These are phyloP conservation scores for Apotomis capreana DNA, from an alignment of 2,888 invertebrate genomes.

Conservation along the genomic window DNA sequence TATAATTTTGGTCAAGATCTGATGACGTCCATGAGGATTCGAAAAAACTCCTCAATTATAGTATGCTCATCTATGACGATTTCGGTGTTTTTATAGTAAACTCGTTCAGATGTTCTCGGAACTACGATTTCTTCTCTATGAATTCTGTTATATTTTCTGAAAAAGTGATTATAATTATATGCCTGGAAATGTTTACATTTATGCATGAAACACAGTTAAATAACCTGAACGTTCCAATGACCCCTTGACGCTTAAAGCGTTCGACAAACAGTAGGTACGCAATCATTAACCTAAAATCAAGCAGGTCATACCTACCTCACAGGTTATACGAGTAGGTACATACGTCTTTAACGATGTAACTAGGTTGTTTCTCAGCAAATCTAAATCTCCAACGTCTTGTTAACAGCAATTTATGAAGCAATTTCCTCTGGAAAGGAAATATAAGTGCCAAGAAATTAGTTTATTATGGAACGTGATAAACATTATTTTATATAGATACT, in stretches of 20 bases:
- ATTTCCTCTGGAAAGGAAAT: neutral
- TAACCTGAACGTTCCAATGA: conserved; percentile 26
- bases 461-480: neutral
- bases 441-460: neutral
- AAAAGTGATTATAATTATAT: conserved; percentile 9
- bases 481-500: no score
- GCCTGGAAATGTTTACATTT: conserved; percentile 13
- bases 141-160: no score
- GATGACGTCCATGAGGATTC: no score
- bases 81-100: no score
- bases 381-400: neutral
- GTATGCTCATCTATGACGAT: no score
- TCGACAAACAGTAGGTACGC: conserved; percentile 13
- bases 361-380: neutral
- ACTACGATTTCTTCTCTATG: no score
- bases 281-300: conserved; percentile 34
- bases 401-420: neutral
- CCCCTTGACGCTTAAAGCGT: conserved; percentile 15
- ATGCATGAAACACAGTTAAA: conserved; percentile 19
- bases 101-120: no score
- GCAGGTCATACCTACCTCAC: conserved; percentile 20
- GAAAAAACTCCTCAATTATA: no score
- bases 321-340: no score
- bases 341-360: no score
- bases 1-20: no score